Evolutionary conservation across 2,113 vertebrate genomes (phyloP).

Genomic region (Carollia perspicillata): DNA sequence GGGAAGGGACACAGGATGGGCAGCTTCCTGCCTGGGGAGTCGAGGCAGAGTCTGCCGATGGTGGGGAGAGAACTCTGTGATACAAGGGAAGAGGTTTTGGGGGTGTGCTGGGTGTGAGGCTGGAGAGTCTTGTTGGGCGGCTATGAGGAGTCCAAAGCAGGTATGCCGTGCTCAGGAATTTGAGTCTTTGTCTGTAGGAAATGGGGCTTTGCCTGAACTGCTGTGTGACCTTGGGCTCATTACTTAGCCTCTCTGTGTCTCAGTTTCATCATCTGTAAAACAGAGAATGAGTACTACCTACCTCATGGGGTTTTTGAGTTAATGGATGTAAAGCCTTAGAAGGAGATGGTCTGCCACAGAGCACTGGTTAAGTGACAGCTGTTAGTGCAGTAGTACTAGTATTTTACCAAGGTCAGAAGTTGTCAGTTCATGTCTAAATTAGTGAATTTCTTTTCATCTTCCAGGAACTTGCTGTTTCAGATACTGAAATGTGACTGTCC

Average conservation of each 20-base stretch:
- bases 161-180: no score
- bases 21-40: background rate
- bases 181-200: background rate
- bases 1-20: background rate
- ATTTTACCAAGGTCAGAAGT: background rate
- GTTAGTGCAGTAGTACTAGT: background rate
- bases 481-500: constrained; percentile 79
- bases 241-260: background rate
- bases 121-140: background rate
- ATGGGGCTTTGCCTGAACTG: background rate
- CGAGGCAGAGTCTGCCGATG: background rate
- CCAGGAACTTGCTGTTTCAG: constrained; percentile 85
- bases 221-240: background rate
- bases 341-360: background rate
- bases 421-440: background rate
- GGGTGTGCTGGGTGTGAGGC: background rate
- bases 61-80: background rate
- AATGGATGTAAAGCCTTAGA: background rate
- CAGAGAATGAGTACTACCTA: background rate
- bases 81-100: no score
- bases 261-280: background rate
- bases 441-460: constrained; percentile 35
- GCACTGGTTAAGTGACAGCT: fast-evolving
- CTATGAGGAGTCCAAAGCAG: background rate
- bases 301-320: background rate